Percentiles rank a stretch among this genome's conserved stretches.
Evolutionary conservation across 64 coral and sea anemone genomes (phyloP).

Genomic region (Montipora foliosa): DNA sequence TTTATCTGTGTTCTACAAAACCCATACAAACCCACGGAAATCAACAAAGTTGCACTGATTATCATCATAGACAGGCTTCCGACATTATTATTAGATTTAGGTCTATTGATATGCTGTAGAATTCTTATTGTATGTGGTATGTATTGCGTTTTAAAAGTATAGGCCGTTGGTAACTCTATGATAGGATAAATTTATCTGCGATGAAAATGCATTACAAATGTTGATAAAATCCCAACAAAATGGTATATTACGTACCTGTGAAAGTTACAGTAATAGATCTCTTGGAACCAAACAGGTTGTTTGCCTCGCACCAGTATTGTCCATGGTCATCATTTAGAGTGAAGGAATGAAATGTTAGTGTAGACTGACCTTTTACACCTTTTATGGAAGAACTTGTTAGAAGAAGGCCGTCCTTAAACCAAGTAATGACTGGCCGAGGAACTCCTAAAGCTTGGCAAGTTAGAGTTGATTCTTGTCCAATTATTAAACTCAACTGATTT

Average conservation of each 20-base stretch:
- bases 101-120: no score
- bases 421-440: conserved; percentile 50
- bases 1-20: no score
- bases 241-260: background rate
- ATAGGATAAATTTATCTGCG: no score
- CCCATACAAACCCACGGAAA: no score
- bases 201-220: no score
- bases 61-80: no score
- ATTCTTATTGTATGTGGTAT: no score
- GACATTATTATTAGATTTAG: no score
- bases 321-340: background rate
- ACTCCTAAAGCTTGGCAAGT: conserved; percentile 45
- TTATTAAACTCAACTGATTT: background rate
- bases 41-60: no score
- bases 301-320: conserved; percentile 36
- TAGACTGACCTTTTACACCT: background rate
- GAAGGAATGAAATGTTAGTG: background rate
- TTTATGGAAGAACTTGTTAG: background rate
- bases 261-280: conserved; percentile 4
- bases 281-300: background rate
- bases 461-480: background rate
- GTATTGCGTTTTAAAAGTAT: no score
- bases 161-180: no score
- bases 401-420: conserved; percentile 39
- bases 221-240: background rate